These are phyloP conservation scores for Schizotus pectinicornis DNA, from an alignment of 2,888 invertebrate genomes.

Conservation along the genomic window DNA sequence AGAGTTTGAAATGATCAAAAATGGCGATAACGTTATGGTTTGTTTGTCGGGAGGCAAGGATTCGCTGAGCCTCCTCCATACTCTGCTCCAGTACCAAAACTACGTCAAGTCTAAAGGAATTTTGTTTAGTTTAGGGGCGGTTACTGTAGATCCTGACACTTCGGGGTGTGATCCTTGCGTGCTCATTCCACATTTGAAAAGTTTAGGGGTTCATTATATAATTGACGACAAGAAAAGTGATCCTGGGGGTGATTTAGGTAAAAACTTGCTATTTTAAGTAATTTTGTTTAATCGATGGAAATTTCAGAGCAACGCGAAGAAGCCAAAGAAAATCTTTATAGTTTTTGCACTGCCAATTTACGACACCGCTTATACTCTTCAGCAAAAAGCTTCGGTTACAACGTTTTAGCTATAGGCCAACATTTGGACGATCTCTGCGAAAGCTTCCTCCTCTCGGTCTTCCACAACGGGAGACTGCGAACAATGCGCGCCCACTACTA, in stretches of 20 bases:
- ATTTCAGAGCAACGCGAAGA: slow-evolving; percentile 62
- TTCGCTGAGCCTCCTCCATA: slow-evolving; percentile 83
- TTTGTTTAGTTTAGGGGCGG: slow-evolving; percentile 73
- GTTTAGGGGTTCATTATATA: slow-evolving; percentile 76
- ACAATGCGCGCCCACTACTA: slow-evolving; percentile 83
- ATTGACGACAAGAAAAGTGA: slow-evolving; percentile 65
- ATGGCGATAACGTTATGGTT: slow-evolving; percentile 82
- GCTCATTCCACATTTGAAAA: slow-evolving; percentile 76
- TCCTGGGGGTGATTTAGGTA: slow-evolving; percentile 43
- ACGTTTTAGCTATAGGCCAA: slow-evolving; percentile 88
- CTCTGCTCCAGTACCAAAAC: slow-evolving; percentile 83
- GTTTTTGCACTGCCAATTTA: slow-evolving; percentile 76
- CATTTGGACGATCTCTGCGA: slow-evolving; percentile 84
- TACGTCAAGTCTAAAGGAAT: slow-evolving; percentile 77
- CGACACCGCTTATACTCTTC: slow-evolving; percentile 77
- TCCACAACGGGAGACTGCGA: slow-evolving; percentile 79
- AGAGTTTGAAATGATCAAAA: slow-evolving; percentile 82
- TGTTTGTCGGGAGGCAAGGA: slow-evolving; percentile 86
- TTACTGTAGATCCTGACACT: slow-evolving; percentile 76
- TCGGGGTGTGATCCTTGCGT: slow-evolving; percentile 62
- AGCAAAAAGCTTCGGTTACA: slow-evolving; percentile 79
- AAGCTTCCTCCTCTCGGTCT: slow-evolving; percentile 80
- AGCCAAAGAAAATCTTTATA: slow-evolving; percentile 59
- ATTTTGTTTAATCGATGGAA: too few species aligned
- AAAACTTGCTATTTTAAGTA: background rate